Evolutionary conservation across 2,113 vertebrate genomes (phyloP).

Genomic region (Poeciliopsis turrubarensis): DNA sequence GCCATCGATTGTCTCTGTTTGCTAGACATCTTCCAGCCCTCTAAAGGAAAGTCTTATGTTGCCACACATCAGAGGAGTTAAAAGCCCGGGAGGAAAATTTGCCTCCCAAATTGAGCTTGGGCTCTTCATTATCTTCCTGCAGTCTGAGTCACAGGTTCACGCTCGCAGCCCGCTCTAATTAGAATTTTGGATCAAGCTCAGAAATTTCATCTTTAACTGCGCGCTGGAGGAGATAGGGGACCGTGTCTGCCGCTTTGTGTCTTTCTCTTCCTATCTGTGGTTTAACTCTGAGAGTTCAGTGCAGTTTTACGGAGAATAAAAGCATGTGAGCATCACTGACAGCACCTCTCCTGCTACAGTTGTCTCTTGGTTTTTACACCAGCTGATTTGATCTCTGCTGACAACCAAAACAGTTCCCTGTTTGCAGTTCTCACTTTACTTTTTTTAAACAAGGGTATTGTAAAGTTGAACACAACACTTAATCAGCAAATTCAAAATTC

Average conservation of each 20-base stretch:
- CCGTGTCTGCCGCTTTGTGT: slow-evolving; percentile 13
- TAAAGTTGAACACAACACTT: background rate
- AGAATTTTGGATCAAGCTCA: slow-evolving; percentile 42
- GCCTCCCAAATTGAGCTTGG: slow-evolving; percentile 52
- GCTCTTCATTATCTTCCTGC: slow-evolving; percentile 53
- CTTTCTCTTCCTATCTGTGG: slow-evolving; percentile 4
- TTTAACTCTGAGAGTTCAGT: background rate
- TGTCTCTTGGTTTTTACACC: slow-evolving; percentile 22
- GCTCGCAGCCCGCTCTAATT: slow-evolving; percentile 50
- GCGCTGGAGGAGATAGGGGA: slow-evolving; percentile 24
- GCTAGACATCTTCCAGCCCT: slow-evolving; percentile 7
- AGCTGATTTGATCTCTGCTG: slow-evolving; percentile 28
- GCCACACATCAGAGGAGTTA: slow-evolving; percentile 37
- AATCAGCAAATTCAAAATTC: background rate
- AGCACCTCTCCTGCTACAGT: slow-evolving; percentile 2
- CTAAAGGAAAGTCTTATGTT: slow-evolving; percentile 28
- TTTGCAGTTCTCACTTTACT: slow-evolving; percentile 17
- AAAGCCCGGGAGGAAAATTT: slow-evolving; percentile 31
- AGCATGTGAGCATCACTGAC: background rate
- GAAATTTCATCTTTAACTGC: slow-evolving; percentile 45
- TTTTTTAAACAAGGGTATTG: slow-evolving; percentile 6
- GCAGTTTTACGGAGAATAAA: background rate
- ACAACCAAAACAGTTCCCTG: slow-evolving; percentile 21
- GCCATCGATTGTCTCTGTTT: background rate
- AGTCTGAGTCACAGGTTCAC: slow-evolving; percentile 51